Evolutionary conservation across 2,113 vertebrate genomes (phyloP).

Genomic region (Dolichallabes microphthalmus): DNA sequence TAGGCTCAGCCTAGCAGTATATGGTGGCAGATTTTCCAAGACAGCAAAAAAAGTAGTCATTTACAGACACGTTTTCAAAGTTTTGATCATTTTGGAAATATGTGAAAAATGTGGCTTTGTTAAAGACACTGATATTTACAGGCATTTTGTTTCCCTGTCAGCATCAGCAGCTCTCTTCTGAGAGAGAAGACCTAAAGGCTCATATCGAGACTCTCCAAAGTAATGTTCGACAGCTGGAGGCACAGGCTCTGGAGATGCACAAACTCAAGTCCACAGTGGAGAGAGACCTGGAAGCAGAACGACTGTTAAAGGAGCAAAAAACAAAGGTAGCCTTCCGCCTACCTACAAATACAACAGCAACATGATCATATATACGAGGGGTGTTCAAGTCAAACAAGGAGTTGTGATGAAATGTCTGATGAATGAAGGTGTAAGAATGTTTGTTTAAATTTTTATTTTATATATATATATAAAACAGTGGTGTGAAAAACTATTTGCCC

Average conservation of each 20-base stretch:
- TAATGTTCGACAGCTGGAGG: constrained; percentile 81
- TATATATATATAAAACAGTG: no score
- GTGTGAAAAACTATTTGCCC: no score
- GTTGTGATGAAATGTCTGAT: no score
- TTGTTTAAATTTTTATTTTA: no score
- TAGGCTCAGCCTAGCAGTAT: not conserved
- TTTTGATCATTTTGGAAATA: not conserved
- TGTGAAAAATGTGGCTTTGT: not conserved
- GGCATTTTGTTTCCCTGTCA: constrained; percentile 54
- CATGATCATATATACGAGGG: no score
- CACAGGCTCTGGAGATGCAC: constrained; percentile 81
- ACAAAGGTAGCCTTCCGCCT: constrained; percentile 78
- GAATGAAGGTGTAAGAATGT: no score
- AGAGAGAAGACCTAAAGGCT: constrained; percentile 83
- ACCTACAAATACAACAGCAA: no score
- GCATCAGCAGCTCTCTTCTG: constrained; percentile 77
- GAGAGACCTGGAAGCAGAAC: constrained; percentile 85
- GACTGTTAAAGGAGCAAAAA: constrained; percentile 86
- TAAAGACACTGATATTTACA: not conserved
- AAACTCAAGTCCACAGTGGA: constrained; percentile 76
- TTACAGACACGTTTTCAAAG: not conserved
- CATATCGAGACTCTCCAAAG: constrained; percentile 79
- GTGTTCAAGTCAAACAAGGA: no score
- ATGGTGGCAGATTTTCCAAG: not conserved
- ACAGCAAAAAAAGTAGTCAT: not conserved